Evolutionary conservation across 1,140 invertebrate species (phyloP).

Genomic region (Eubasilissa regina): DNA sequence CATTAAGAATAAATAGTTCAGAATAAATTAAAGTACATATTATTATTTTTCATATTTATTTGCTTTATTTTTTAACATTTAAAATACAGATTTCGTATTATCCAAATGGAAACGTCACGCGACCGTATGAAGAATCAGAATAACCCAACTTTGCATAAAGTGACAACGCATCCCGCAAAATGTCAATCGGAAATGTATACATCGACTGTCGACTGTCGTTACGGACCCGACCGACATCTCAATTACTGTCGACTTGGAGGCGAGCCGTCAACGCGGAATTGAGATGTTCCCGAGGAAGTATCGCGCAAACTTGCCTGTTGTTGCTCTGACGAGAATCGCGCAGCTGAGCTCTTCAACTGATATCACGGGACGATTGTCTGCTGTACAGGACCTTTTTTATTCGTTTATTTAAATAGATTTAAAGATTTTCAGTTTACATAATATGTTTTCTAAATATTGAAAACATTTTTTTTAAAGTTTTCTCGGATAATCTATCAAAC

Average conservation of each 20-base stretch:
- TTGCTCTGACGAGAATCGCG: not conserved
- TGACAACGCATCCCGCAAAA: conserved; percentile 14
- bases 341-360: not conserved
- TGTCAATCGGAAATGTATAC: conserved; percentile 33
- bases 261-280: not conserved
- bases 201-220: conserved; percentile 1
- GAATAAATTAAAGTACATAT: too few species aligned
- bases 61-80: too few species aligned
- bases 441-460: too few species aligned
- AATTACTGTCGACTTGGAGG: conserved; percentile 35
- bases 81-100: too few species aligned
- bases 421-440: too few species aligned
- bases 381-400: too few species aligned
- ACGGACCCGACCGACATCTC: not conserved
- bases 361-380: not conserved
- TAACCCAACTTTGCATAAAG: conserved; percentile 21
- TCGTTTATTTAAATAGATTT: too few species aligned
- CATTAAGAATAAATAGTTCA: too few species aligned
- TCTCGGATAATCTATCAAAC: too few species aligned
- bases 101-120: not conserved
- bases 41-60: too few species aligned
- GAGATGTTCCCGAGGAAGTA: conserved; percentile 13
- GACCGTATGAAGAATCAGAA: not conserved
- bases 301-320: not conserved
- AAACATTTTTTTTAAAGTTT: too few species aligned